A percentile compares a stretch with the other conserved stretches of the same genome.
phyloP scores from a whole-genome alignment of 2,113 vertebrate genomes.

The Fregata magnificens region DNA sequence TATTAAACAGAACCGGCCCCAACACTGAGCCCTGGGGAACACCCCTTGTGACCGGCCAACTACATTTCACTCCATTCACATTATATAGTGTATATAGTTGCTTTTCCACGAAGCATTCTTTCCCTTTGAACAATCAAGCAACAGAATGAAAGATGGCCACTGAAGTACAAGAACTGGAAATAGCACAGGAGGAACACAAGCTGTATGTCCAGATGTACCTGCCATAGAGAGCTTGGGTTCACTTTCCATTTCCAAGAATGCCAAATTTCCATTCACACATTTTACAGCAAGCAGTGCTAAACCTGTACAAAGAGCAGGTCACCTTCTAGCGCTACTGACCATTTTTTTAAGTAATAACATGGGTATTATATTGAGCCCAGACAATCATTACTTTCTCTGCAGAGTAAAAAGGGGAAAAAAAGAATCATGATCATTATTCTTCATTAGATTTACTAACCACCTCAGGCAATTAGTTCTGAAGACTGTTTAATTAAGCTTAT shows the following conservation, averaged over 20 bases:
- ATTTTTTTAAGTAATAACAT: neutral
- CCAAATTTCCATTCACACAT: neutral
- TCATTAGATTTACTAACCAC: neutral
- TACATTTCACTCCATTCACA: too few species aligned
- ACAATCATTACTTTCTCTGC: neutral
- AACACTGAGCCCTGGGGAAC: too few species aligned
- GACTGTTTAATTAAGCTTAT: neutral
- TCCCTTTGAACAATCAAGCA: neutral
- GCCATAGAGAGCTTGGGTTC: neutral
- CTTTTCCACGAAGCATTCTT: neutral
- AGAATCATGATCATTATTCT: neutral
- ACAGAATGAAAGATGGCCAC: accelerated
- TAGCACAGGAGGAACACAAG: neutral
- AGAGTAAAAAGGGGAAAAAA: neutral
- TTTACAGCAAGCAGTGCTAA: neutral
- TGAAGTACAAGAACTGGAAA: neutral
- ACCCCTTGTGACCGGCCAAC: too few species aligned
- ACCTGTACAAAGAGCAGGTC: neutral
- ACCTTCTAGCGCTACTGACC: neutral
- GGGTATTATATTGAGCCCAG: neutral
- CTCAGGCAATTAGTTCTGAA: neutral
- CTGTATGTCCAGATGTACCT: neutral
- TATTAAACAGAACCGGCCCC: too few species aligned
- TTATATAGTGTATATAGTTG: neutral
- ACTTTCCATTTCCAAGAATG: neutral